Percentiles rank a stretch among this genome's conserved stretches.
phyloP scores from a whole-genome alignment of 2,113 vertebrate species.

The Pavo muticus region DNA sequence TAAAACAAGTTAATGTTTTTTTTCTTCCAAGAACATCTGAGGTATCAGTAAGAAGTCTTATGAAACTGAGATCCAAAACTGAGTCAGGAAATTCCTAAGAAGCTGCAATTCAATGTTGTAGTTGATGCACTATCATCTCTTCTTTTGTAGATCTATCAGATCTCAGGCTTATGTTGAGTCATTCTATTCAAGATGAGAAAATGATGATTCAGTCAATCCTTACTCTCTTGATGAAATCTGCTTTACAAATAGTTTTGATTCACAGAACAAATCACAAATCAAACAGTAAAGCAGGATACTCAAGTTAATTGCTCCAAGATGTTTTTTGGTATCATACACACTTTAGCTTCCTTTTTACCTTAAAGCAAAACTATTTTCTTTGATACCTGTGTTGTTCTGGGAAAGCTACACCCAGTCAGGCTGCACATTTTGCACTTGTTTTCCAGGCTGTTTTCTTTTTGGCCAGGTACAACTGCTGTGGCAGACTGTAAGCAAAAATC shows the following conservation, averaged over 20 bases:
- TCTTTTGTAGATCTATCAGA: neutral
- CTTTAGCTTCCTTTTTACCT: neutral
- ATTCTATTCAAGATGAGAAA: neutral
- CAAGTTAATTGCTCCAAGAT: neutral
- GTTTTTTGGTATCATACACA: neutral
- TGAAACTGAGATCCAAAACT: neutral
- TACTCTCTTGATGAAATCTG: neutral
- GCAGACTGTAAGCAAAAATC: neutral
- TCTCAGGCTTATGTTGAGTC: neutral
- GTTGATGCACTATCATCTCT: neutral
- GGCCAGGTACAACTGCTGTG: neutral
- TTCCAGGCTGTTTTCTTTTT: neutral
- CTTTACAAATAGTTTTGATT: slow-evolving; percentile 8
- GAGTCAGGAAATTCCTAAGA: neutral
- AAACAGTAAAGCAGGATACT: neutral
- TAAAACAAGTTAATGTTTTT: neutral
- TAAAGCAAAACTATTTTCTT: neutral
- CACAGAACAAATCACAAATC: slow-evolving; percentile 4
- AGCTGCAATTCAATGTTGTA: neutral
- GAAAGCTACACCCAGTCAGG: neutral
- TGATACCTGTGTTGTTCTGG: neutral
- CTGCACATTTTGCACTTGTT: neutral
- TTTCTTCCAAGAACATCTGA: neutral
- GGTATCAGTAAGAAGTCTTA: neutral
- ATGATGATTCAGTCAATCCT: neutral